A percentile compares a stretch with the other conserved stretches of the same genome.
These are phyloP conservation scores for Caenorhabditis macrosperma DNA, from an alignment of 2,888 invertebrate species.

Conservation along the genomic window DNA sequence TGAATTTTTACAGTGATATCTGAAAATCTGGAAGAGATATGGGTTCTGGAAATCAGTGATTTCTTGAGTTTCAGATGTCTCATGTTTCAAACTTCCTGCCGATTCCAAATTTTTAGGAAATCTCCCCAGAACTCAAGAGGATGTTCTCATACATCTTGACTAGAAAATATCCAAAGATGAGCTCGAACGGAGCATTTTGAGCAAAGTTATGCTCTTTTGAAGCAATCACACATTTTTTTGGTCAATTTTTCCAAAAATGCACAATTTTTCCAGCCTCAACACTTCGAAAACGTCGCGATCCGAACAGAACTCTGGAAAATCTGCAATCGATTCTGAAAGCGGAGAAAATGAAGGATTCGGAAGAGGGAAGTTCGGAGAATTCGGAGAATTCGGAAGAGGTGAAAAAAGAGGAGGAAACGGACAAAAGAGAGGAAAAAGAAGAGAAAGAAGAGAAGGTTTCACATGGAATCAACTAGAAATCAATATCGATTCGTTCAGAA, in stretches of 20 bases:
- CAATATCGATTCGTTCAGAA: conserved; percentile 12
- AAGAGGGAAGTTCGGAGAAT: not conserved
- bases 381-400: conserved; percentile 1
- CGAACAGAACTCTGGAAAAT: conserved; percentile 55
- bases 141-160: too few species aligned
- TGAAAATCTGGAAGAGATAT: too few species aligned
- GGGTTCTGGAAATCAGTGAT: too few species aligned
- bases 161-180: too few species aligned
- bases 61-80: too few species aligned
- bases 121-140: too few species aligned
- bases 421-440: not conserved
- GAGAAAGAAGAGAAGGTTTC: conserved; percentile 17
- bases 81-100: too few species aligned
- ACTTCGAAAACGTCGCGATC: conserved; percentile 52
- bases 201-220: too few species aligned
- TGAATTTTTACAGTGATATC: too few species aligned
- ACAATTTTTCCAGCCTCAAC: conserved; percentile 40
- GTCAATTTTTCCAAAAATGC: conserved; percentile 1
- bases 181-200: too few species aligned
- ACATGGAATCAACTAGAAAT: not conserved
- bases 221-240: too few species aligned
- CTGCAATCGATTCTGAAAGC: conserved; percentile 43
- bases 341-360: conserved; percentile 20
- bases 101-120: too few species aligned
- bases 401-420: not conserved